A percentile compares a stretch with the other conserved stretches of the same genome.
phyloP scores from a whole-genome alignment of 2,888 invertebrate species.

The Drosophila melanosoma region DNA sequence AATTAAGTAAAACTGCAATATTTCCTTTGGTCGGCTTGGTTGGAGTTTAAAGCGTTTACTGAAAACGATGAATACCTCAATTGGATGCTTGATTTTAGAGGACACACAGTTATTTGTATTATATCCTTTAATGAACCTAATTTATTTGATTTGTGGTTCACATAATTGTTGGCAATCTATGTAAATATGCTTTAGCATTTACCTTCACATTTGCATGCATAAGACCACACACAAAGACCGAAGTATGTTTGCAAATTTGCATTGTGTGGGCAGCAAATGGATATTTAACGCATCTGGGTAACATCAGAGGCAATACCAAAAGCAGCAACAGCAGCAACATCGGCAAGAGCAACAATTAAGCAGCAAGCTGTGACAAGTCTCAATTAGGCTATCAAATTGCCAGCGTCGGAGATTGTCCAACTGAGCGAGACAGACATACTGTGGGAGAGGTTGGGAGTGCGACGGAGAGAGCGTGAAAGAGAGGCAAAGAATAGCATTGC shows the following conservation, averaged over 20 bases:
- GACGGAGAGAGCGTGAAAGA: slow-evolving; percentile 28
- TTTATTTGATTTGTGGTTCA: slow-evolving; percentile 38
- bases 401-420: slow-evolving; percentile 25
- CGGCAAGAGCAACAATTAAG: slow-evolving; percentile 43
- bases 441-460: neutral
- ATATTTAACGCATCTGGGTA: slow-evolving; percentile 57
- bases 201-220: slow-evolving; percentile 21
- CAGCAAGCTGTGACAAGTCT: slow-evolving; percentile 77
- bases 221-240: slow-evolving; percentile 2
- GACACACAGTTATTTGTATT: slow-evolving; percentile 24
- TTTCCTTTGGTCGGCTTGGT: neutral
- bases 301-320: slow-evolving; percentile 18
- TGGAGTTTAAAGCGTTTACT: neutral
- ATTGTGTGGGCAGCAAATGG: slow-evolving; percentile 31
- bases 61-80: neutral
- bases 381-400: slow-evolving; percentile 78
- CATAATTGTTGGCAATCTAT: slow-evolving; percentile 14
- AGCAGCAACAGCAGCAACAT: slow-evolving; percentile 18
- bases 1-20: neutral
- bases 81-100: neutral
- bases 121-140: slow-evolving; percentile 61
- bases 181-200: neutral
- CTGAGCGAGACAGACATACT: slow-evolving; percentile 17
- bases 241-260: slow-evolving; percentile 1
- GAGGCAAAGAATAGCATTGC: slow-evolving; percentile 50